Conservation (phyloP, 2,113 vertebrate genomes). For the Chaenogobius annularis region DNA sequence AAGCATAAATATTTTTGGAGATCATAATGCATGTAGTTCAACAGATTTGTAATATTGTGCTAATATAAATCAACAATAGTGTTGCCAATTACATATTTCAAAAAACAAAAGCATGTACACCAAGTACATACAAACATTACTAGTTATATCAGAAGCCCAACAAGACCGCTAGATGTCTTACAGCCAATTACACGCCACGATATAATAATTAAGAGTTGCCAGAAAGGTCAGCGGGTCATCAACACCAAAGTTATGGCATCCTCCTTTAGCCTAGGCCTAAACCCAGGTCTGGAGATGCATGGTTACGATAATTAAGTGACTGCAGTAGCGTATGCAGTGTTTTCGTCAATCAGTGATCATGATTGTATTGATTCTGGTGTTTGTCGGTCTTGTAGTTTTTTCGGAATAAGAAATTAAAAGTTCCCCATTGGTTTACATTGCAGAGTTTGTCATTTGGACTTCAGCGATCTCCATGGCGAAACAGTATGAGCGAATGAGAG, state of each 20-base stretch:
- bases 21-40: not conserved
- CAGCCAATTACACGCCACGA: constrained; percentile 3
- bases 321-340: no score
- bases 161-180: constrained; percentile 51
- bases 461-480: no score
- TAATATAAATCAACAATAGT: not conserved
- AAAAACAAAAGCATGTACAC: not conserved
- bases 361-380: no score
- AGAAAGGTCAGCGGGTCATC: constrained; percentile 25
- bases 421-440: no score
- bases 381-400: no score
- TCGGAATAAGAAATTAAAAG: no score
- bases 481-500: no score
- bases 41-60: not conserved
- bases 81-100: not conserved
- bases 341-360: no score
- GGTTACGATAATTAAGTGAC: no score
- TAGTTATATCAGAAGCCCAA: not conserved
- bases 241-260: not conserved
- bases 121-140: constrained; percentile 2
- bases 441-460: no score
- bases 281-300: no score
- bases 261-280: no score
- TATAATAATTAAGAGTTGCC: constrained; percentile 50
- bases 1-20: not conserved